Evolutionary conservation across 92 coral and sea anemone species (phyloP).

Genomic region (Siderastrea siderea): DNA sequence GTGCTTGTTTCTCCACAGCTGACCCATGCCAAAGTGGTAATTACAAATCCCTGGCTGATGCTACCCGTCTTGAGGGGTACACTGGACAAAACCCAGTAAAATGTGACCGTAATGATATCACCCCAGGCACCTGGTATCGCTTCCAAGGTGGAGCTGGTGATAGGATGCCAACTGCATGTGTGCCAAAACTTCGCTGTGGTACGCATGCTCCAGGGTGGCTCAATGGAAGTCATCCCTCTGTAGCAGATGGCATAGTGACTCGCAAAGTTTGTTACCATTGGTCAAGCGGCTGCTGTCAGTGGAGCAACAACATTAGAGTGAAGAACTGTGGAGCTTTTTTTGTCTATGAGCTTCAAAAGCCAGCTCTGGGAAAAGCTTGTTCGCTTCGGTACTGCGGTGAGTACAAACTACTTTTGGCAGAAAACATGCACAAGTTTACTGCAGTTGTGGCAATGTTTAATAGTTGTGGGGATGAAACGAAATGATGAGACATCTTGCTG

Average conservation of each 20-base stretch:
- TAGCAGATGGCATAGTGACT: background rate
- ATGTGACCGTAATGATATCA: background rate
- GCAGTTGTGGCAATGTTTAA: too few relatives aligned
- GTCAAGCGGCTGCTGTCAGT: background rate
- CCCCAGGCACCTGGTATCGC: conserved; percentile 24
- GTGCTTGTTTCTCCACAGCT: background rate
- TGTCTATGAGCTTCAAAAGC: background rate
- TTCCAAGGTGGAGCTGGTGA: conserved; percentile 8
- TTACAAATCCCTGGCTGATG: too few relatives aligned
- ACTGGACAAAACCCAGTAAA: background rate
- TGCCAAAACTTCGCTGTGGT: conserved; percentile 1
- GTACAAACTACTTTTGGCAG: background rate
- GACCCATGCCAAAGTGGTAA: background rate
- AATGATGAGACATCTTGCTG: too few relatives aligned
- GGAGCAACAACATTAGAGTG: conserved; percentile 2
- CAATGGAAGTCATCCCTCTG: background rate
- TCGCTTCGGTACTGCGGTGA: conserved; percentile 6
- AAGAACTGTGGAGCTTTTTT: conserved; percentile 23
- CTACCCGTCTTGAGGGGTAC: background rate
- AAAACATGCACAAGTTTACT: background rate
- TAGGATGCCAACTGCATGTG: background rate
- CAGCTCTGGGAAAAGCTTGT: background rate
- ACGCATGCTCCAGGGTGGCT: conserved; percentile 25
- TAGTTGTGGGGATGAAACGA: too few relatives aligned
- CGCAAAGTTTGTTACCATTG: conserved; percentile 18